These are phyloP conservation scores for Microcebus ravelobensis DNA, from an alignment of 2,113 vertebrate species.

Conservation along the genomic window DNA sequence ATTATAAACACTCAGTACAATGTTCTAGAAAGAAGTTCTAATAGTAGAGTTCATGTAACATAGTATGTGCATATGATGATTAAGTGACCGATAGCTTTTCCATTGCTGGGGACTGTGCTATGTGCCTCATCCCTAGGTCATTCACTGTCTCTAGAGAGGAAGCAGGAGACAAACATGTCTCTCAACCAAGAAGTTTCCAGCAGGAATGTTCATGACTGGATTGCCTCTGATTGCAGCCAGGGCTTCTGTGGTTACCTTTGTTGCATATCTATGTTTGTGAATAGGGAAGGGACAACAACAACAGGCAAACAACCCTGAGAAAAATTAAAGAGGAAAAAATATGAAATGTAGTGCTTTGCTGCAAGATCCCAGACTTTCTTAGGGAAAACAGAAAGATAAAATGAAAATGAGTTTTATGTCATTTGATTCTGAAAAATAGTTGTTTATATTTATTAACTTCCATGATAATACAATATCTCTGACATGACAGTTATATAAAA, in stretches of 20 bases:
- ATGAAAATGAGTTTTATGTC: not conserved
- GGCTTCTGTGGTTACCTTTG: not conserved
- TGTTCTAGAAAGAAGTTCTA: too few relatives aligned
- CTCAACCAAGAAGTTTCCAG: not conserved
- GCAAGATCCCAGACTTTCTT: not conserved
- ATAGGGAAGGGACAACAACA: not conserved
- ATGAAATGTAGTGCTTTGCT: not conserved
- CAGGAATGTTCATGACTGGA: not conserved
- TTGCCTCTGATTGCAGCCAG: not conserved
- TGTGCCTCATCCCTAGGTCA: not conserved
- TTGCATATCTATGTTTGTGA: not conserved
- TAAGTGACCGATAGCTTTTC: not conserved
- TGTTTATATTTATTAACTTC: conserved; percentile 49
- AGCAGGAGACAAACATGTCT: not conserved
- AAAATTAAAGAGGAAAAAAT: not conserved
- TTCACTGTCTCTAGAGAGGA: not conserved
- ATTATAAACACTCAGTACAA: not conserved
- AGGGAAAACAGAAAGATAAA: conserved; percentile 43
- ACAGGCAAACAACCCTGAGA: not conserved
- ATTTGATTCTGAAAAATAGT: conserved; percentile 56
- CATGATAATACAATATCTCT: conserved; percentile 25
- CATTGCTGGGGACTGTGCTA: not conserved
- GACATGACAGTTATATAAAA: not conserved
- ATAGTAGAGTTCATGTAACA: too few relatives aligned
- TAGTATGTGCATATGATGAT: not conserved